These are phyloP conservation scores for Meda fulgida DNA, from an alignment of 2,797 vertebrate genomes.

Conservation along the genomic window DNA sequence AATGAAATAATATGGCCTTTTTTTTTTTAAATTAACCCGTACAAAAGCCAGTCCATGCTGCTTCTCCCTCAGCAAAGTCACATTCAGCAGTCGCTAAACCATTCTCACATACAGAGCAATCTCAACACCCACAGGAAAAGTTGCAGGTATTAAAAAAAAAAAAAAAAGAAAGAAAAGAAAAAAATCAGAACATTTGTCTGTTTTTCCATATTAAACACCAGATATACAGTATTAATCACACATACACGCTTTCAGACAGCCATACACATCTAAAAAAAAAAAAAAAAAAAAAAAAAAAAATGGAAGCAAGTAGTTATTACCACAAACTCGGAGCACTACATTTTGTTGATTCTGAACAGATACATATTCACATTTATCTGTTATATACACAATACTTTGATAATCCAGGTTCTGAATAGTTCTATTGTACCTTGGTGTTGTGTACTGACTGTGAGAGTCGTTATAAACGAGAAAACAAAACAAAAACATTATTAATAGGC, in stretches of 20 bases:
- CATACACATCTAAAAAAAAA: conserved; percentile 66
- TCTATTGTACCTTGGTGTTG: conserved; percentile 74
- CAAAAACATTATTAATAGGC: conserved; percentile 54
- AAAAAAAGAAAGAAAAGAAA: conserved; percentile 45
- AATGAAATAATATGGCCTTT: conserved; percentile 87
- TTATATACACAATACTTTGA: conserved; percentile 80
- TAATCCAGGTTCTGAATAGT: conserved; percentile 70
- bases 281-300: conserved; percentile 70
- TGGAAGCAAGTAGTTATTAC: conserved; percentile 80
- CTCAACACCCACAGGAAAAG: conserved; percentile 78
- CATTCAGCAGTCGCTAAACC: conserved; percentile 87
- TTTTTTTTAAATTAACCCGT: conserved; percentile 82
- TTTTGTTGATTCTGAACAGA: conserved; percentile 78
- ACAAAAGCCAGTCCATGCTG: conserved; percentile 84
- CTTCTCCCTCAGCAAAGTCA: conserved; percentile 84
- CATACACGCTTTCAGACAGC: conserved; percentile 62
- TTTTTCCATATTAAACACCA: conserved; percentile 76
- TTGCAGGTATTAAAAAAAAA: conserved; percentile 73
- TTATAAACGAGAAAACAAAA: conserved; percentile 63
- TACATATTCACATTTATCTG: conserved; percentile 84
- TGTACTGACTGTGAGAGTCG: conserved; percentile 67
- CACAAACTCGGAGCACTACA: conserved; percentile 80
- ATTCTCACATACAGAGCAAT: conserved; percentile 77
- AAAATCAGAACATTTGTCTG: conserved; percentile 76
- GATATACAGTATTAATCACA: conserved; percentile 85